phyloP scores from a whole-genome alignment of 2,888 invertebrate species.

The Euzophera pinguis region DNA sequence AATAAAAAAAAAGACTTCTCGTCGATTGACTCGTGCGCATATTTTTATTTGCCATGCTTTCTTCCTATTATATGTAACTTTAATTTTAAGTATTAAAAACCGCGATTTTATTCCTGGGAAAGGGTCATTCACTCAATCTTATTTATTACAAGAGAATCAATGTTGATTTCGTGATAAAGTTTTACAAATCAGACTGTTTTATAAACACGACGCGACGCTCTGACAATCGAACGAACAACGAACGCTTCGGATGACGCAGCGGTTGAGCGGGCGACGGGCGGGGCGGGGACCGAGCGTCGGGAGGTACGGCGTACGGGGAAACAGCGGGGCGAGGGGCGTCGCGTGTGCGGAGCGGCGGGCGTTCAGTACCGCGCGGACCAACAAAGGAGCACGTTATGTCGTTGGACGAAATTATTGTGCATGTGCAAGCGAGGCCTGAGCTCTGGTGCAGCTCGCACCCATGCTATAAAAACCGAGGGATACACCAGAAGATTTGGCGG shows the following conservation, averaged over 20 bases:
- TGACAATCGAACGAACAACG: background rate
- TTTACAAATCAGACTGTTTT: no score
- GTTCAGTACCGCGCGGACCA: conserved; percentile 14
- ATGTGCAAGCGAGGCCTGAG: conserved; percentile 26
- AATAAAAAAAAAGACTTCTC: no score
- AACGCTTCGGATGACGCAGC: conserved; percentile 4
- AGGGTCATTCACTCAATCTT: no score
- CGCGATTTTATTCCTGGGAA: no score
- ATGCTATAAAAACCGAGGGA: conserved; percentile 23
- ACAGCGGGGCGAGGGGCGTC: background rate
- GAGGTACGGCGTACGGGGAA: background rate
- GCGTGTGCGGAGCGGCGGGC: conserved; percentile 12
- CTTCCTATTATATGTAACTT: no score
- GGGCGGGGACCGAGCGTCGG: background rate
- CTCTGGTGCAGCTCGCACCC: conserved; percentile 28
- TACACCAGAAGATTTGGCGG: conserved; percentile 24
- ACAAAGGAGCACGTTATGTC: conserved; percentile 13
- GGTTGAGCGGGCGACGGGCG: background rate
- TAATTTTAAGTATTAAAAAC: no score
- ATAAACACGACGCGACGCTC: no score
- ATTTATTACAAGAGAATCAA: no score
- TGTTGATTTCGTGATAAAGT: no score
- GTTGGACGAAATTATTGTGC: conserved; percentile 25
- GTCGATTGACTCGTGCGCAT: no score
- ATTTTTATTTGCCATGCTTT: no score